Base-by-base conservation (phyloP, 1,140 invertebrate species). In the Listronotus oregonensis region DNA sequence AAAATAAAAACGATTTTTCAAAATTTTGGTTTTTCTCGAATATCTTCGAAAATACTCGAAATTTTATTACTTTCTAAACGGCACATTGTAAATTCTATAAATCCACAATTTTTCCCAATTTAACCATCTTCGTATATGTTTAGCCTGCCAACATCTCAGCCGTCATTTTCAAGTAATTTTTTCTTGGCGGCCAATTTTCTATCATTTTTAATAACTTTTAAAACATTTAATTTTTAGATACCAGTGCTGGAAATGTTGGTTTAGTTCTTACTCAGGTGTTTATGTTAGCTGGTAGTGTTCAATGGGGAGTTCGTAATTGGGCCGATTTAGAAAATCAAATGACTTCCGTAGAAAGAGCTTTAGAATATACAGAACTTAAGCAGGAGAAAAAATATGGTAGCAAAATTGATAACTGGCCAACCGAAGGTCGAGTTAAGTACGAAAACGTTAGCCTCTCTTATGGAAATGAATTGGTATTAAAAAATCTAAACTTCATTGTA, bases 241-340 rank as follows among this genome's bases (percentile, higher is more conserved):
- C 31, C 9, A 63, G 52, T n/a, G 80, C 83, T 0, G 84, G 85
- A 4, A 86, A 87, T 67, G 90, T 94, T 8, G 93, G 92, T 15
- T 73, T 96, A 44, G 89, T 90, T 0, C 87, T 95, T 51, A 89
- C 90, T 0, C 92, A 94, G 72, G 86, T 87, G 3, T 87, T 93
- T 43, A 82, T 85, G 21, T 77, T 96, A 47, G 87, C 89, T 18
- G 88, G 21, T 2, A 87, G 90, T 81, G 21, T 94, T 52, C 92
- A 94, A 73, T 94, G 89, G 87, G 21, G 89, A 4, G 88, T 95
- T 79, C 79, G 21, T 50, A 93, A 96, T 71, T 92, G 90, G 27
- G 90, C 93, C 89, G 21, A 93, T 73, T 78, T 92, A 6, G 89
- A 92, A 71, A 92, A 91, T 73, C 86, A 94, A 76, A 95, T 95